Conservation (phyloP, 2,888 invertebrate genomes). For the Gerris lacustris region DNA sequence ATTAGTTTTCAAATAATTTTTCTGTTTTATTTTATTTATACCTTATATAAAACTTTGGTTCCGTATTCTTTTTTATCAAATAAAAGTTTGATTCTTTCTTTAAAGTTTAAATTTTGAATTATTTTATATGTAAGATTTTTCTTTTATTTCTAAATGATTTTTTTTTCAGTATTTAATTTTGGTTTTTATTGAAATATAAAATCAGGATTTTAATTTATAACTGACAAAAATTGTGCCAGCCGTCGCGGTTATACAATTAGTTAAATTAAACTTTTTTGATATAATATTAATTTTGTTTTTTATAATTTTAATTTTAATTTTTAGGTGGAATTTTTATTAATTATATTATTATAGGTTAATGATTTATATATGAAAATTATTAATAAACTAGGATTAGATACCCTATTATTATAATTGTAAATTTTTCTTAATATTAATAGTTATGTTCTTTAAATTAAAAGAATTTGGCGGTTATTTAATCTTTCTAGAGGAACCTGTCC, state of each 20-base stretch:
- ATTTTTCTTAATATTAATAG: constrained; percentile 11
- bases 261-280: constrained; percentile 4
- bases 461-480: constrained; percentile 11
- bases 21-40: background rate
- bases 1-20: background rate
- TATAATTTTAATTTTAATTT: background rate
- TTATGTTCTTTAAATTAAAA: constrained; percentile 11
- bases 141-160: background rate
- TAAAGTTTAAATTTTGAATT: background rate
- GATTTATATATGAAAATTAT: background rate
- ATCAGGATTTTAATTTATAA: background rate
- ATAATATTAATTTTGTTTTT: background rate
- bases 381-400: too few relatives aligned
- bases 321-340: constrained; percentile 10
- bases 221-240: constrained; percentile 10
- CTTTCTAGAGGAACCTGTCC: constrained; percentile 14
- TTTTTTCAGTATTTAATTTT: background rate
- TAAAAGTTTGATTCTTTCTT: constrained; percentile 6
- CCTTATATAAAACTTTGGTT: too few relatives aligned
- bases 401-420: constrained; percentile 13
- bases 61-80: too few relatives aligned
- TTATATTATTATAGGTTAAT: background rate
- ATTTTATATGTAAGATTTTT: constrained; percentile 1
- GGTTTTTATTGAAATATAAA: background rate
- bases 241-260: constrained; percentile 11